A percentile compares a stretch with the other conserved stretches of the same genome.
Conservation (phyloP, 2,888 invertebrate genomes). For the Altica lythri region DNA sequence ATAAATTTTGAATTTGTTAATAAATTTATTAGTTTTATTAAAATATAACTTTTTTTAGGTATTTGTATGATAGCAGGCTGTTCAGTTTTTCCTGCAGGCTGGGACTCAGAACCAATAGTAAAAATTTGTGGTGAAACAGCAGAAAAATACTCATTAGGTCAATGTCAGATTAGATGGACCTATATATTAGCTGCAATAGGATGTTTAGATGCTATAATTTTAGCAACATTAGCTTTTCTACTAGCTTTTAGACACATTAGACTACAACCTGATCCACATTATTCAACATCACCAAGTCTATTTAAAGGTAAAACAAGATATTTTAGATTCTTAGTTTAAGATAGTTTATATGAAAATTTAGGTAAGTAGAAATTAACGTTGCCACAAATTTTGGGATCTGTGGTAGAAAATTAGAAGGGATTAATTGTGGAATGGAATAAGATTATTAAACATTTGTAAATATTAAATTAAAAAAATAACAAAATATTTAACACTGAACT, state of each 20-base stretch:
- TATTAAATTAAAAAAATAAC: too few species aligned
- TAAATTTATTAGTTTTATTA: too few species aligned
- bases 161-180: constrained; percentile 91
- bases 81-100: constrained; percentile 87
- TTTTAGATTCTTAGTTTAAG: too few species aligned
- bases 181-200: constrained; percentile 91
- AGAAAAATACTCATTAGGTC: constrained; percentile 76
- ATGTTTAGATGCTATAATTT: constrained; percentile 81
- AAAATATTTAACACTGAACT: too few species aligned
- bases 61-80: constrained; percentile 86
- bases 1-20: too few species aligned
- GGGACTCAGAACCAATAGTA: constrained; percentile 82
- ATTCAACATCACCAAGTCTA: constrained; percentile 67
- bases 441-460: too few species aligned
- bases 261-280: constrained; percentile 79
- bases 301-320: constrained; percentile 52
- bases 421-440: too few species aligned
- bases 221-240: constrained; percentile 90
- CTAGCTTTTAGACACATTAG: constrained; percentile 87
- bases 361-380: too few species aligned
- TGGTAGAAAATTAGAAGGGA: too few species aligned
- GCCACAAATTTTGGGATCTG: too few species aligned
- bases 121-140: constrained; percentile 82
- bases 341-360: too few species aligned
- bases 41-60: constrained; percentile 72